Evolutionary conservation across 2,797 vertebrate species (phyloP).

Genomic region (Pachyuromys duprasi): DNA sequence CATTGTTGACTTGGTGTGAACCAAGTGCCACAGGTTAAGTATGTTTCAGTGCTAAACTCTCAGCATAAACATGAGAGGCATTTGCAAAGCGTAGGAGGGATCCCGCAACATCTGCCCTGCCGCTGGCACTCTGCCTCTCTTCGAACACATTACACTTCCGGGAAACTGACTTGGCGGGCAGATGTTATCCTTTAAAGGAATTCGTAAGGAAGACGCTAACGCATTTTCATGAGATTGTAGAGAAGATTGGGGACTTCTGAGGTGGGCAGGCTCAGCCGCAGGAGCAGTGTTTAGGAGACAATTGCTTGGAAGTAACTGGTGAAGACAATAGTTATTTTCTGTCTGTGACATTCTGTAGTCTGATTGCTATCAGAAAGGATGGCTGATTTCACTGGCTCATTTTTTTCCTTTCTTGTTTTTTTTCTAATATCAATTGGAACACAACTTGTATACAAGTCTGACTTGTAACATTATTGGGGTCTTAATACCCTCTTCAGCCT

Average conservation of each 20-base stretch:
- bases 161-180: constrained; percentile 18
- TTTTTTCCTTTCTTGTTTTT: not conserved
- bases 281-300: constrained; percentile 61
- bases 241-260: constrained; percentile 49
- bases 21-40: constrained; percentile 39
- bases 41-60: constrained; percentile 7
- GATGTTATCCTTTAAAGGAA: constrained; percentile 60
- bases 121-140: not conserved
- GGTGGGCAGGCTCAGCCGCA: constrained; percentile 40
- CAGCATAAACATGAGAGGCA: not conserved
- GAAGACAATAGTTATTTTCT: constrained; percentile 62
- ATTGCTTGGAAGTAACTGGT: constrained; percentile 54
- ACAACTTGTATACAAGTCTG: not conserved
- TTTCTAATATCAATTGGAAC: not conserved
- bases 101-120: not conserved
- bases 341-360: constrained; percentile 7
- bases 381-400: not conserved
- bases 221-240: constrained; percentile 38
- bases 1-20: constrained; percentile 35
- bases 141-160: not conserved
- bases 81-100: not conserved
- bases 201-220: constrained; percentile 47
- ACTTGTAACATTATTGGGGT: constrained; percentile 6
- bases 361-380: constrained; percentile 21
- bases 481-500: constrained; percentile 14